Conservation (phyloP, 53 echinoderm and acorn worm species). For the Temnopleurus reevesii region DNA sequence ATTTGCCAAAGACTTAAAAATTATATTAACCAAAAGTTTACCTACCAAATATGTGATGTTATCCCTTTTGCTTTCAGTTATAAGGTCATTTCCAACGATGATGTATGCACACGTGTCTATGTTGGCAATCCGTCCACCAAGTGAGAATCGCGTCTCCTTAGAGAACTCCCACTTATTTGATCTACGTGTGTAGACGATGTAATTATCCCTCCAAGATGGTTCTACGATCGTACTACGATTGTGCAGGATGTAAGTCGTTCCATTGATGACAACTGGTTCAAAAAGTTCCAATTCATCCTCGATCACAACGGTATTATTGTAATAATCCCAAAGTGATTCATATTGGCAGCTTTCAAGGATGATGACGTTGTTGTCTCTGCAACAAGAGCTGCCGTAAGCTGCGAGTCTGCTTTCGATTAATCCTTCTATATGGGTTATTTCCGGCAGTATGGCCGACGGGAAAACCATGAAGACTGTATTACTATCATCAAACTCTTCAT, state of each 20-base stretch:
- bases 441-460: not conserved
- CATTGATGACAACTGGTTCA: not conserved
- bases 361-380: not conserved
- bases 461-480: not conserved
- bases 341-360: not conserved
- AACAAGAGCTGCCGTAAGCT: not conserved
- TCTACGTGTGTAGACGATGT: not conserved
- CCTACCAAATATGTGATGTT: conserved; percentile 26
- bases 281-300: not conserved
- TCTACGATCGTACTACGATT: not conserved
- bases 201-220: not conserved
- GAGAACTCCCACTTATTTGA: not conserved
- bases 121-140: not conserved
- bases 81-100: not conserved
- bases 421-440: not conserved
- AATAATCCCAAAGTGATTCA: too few species aligned
- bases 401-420: not conserved
- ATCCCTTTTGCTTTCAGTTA: not conserved
- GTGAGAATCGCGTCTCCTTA: not conserved
- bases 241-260: not conserved
- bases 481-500: not conserved
- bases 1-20: too few species aligned
- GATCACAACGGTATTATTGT: not conserved
- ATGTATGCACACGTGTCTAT: not conserved
- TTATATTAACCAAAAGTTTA: not conserved